Percentiles rank a stretch among this genome's conserved stretches.
Evolutionary conservation across 2,888 invertebrate species (phyloP).

Genomic region (Epicampocera succincta): DNA sequence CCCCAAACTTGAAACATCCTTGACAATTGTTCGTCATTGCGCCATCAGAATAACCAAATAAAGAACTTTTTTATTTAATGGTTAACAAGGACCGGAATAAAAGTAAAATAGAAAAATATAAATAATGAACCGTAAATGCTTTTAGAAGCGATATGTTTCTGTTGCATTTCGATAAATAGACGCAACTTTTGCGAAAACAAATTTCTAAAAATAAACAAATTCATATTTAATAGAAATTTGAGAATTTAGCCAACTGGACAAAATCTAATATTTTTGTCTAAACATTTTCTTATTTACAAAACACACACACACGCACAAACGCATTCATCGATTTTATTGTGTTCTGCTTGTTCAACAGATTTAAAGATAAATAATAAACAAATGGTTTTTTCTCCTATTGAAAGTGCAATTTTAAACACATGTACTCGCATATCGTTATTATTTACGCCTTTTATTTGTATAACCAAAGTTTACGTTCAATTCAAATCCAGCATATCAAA

Average conservation of each 20-base stretch:
- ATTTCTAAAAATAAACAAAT: conserved; percentile 15
- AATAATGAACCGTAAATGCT: too few relatives aligned
- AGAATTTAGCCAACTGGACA: conserved; percentile 47
- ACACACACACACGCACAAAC: too few relatives aligned
- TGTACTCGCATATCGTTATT: conserved; percentile 1
- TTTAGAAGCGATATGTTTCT: neutral
- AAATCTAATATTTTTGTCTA: conserved; percentile 16
- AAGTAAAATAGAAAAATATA: too few relatives aligned
- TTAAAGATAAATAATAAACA: conserved; percentile 36
- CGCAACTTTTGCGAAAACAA: too few relatives aligned
- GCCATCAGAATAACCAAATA: too few relatives aligned
- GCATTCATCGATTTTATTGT: neutral
- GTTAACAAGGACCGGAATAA: too few relatives aligned
- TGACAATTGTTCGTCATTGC: too few relatives aligned
- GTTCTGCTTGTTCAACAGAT: conserved; percentile 19
- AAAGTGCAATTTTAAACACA: conserved; percentile 42
- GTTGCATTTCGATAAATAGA: too few relatives aligned
- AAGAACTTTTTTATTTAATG: too few relatives aligned
- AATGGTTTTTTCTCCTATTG: conserved; percentile 19
- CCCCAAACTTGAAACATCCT: too few relatives aligned
- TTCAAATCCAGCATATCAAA: neutral
- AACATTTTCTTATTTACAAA: neutral
- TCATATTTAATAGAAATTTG: conserved; percentile 39
- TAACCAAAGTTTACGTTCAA: conserved; percentile 3
- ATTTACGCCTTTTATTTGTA: conserved; percentile 50